phyloP scores from a whole-genome alignment of 2,113 vertebrate species.

The Equus quagga region DNA sequence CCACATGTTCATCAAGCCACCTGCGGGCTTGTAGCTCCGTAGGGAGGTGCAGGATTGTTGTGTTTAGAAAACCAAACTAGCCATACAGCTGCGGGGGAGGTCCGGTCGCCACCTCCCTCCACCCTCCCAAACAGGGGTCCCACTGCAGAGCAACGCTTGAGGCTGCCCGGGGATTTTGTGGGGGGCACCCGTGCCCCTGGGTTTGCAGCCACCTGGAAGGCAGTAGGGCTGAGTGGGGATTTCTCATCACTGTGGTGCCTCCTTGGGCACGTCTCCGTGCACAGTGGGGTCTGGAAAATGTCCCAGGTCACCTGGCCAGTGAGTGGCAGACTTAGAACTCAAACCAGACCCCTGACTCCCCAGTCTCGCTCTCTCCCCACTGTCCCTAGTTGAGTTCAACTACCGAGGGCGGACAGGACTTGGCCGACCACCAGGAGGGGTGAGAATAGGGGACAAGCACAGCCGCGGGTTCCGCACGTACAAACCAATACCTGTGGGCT shows the following conservation, averaged over 20 bases:
- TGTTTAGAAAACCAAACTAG: neutral
- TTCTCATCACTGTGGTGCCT: fast-evolving
- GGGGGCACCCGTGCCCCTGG: neutral
- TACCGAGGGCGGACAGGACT: neutral
- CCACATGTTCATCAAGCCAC: neutral
- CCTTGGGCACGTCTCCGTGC: too few species aligned
- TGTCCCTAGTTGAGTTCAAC: neutral
- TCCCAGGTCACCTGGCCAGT: neutral
- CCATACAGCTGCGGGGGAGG: fast-evolving
- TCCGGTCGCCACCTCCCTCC: neutral
- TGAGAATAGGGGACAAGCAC: fast-evolving
- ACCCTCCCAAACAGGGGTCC: fast-evolving
- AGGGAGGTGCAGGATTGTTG: neutral
- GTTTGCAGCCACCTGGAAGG: neutral
- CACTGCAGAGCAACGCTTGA: neutral
- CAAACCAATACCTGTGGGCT: neutral
- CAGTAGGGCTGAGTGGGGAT: fast-evolving
- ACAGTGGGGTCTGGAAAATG: neutral
- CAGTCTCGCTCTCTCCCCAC: neutral
- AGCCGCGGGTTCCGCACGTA: fast-evolving
- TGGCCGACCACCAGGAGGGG: fast-evolving
- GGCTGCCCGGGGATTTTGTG: neutral
- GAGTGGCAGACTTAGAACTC: neutral
- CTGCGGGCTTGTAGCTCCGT: neutral
- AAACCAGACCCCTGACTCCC: fast-evolving